These are phyloP conservation scores for Aix galericulata DNA, from an alignment of 2,113 vertebrate genomes.

Conservation along the genomic window DNA sequence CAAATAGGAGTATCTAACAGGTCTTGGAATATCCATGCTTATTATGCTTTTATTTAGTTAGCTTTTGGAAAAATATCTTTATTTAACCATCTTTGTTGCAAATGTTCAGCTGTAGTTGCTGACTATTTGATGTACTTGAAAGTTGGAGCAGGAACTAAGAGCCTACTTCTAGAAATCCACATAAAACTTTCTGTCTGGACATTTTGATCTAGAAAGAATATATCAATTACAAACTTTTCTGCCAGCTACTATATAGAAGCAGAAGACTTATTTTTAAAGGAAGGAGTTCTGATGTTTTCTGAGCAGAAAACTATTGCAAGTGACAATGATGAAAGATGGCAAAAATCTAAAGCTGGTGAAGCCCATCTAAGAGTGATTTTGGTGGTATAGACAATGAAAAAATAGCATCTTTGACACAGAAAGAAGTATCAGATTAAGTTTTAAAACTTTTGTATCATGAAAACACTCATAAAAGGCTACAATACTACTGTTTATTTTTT, in stretches of 20 bases:
- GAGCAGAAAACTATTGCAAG: neutral
- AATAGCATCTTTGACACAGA: neutral
- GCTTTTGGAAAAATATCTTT: neutral
- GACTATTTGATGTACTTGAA: neutral
- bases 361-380: neutral
- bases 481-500: neutral
- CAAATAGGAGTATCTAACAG: neutral
- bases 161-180: neutral
- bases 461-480: neutral
- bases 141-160: neutral
- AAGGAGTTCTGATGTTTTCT: neutral
- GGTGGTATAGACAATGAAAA: neutral
- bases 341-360: neutral
- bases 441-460: neutral
- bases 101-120: neutral
- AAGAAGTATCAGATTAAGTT: neutral
- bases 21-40: neutral
- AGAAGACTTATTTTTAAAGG: neutral
- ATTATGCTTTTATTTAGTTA: neutral
- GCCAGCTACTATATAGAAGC: neutral
- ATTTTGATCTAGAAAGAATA: neutral
- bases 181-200: neutral
- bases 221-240: neutral
- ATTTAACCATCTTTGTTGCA: neutral
- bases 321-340: neutral